Base-by-base conservation (phyloP, 1,140 invertebrate species). In the Diachasma alloeum region DNA sequence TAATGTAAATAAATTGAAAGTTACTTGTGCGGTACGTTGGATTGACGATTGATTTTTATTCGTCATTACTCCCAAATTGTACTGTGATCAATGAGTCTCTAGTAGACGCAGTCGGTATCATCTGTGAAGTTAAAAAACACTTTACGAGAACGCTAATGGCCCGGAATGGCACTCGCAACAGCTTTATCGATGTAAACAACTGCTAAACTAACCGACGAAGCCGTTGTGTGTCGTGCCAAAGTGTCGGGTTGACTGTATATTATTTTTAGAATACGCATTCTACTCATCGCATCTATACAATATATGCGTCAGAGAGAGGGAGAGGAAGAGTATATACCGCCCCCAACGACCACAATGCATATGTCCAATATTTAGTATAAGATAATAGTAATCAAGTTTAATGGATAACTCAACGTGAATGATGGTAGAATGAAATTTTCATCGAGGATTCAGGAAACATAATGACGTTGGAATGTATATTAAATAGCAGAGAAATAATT, bases 171-270 rank as follows among this genome's bases (percentile, higher is more conserved):
- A 86, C 79, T 82, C 73, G 79, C 74, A 84, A 82, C 81, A 87
- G 83, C 81, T 87, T 87, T 86, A 87, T 88, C 83, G 84, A 86
- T 85, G 83, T 86, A 87, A 87, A 87, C 86, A 87, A 87, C 83
- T 74, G 83, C 75, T 82, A 85, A 82, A 82, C 75, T 80, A 63
- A 63, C 53, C 24, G 59, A 26, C 26, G 70, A 63, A 15, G 42
- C n/a, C 44, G 79, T 79, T 26, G 80, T 81, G 78, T 44, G 66
- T 78, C 75, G 80, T 86, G 84, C 84, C 84, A 85, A 84, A 84
- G 83, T 82, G 82, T 82, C 82, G 79, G 80, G 44, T 36, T 37
- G 36, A 59, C 22, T 22, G 36, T 67, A 68, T 44, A 44, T 76
- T 86, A 87, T 87, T 86, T 86, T 86, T 85, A 83, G 85, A 86